These are phyloP conservation scores for Psittacus erithacus DNA, from an alignment of 2,113 vertebrate genomes.

Conservation along the genomic window DNA sequence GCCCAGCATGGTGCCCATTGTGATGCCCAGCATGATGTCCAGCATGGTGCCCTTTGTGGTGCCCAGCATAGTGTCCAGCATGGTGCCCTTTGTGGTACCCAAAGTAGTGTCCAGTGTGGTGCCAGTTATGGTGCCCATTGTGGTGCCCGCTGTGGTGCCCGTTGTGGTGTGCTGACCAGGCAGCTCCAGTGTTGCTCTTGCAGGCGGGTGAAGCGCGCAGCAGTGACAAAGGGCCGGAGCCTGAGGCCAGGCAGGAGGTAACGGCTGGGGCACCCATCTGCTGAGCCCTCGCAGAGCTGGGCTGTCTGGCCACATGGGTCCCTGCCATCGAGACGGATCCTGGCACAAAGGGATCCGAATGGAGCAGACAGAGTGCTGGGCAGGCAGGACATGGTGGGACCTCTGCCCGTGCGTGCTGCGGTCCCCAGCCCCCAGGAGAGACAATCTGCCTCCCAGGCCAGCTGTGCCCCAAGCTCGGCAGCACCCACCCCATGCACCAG, in stretches of 20 bases:
- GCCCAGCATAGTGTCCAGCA: not conserved
- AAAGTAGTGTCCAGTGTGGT: rapidly evolving
- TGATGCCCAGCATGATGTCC: too few species aligned
- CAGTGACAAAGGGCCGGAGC: conserved; percentile 47
- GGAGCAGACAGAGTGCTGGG: not conserved
- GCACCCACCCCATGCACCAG: not conserved
- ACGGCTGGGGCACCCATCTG: conserved; percentile 35
- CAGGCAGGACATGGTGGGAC: not conserved
- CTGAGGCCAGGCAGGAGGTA: conserved; percentile 72
- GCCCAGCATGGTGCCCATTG: not conserved
- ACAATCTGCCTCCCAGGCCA: not conserved
- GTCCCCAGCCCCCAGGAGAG: not conserved
- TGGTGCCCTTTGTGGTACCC: not conserved
- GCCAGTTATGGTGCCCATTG: rapidly evolving
- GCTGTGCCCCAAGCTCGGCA: not conserved
- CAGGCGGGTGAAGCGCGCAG: conserved; percentile 73
- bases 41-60: too few species aligned
- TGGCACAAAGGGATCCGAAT: rapidly evolving
- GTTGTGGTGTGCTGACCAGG: not conserved
- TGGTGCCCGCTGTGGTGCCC: not conserved
- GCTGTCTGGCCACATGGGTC: not conserved
- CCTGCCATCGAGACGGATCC: not conserved
- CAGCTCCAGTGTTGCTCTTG: conserved; percentile 64
- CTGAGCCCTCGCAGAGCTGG: not conserved
- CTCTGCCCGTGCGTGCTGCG: not conserved